Evolutionary conservation across 2,113 vertebrate genomes (phyloP), one percentile per base, ranked within the genome.

Genomic region (Bubo bubo): DNA sequence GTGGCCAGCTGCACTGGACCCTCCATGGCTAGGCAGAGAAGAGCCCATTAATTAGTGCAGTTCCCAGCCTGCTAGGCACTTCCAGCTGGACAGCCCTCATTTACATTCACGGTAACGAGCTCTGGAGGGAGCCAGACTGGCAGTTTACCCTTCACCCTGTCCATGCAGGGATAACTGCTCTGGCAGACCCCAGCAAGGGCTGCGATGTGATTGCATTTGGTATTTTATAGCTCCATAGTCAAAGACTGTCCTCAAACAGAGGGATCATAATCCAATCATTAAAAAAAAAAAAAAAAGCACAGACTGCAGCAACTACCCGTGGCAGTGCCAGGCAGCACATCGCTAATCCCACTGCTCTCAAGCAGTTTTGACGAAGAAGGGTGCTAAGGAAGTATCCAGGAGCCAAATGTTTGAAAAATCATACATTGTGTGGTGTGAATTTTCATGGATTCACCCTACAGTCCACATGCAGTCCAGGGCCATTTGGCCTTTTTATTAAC

Each of bases 1-100:
- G 98, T 97, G 45, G 96, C 97, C 35, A 99, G 93, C 97, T 99
- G 99, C 9, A 98, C 98, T 0, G 89, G 74, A 8, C 97, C 97
- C 62, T 98, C 97, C 96, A 99, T 94, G 63, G 93, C 99, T 99
- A 55, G 64, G 95, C 66, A 67, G 76, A 97, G 76, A 95, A 70
- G 28, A 94, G 63, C 4, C 15, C 6, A 4, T 77, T 35, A 49
- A 34, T 55, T 1, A 90, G 24, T 1, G 37, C 2, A 2, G 1
- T 6, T 16, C 72, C 58, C 56, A 34, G 39, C 67, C 55, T 41
- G 2, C 1, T 13, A 2, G 4, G 37, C 45, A 13, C 39, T 41
- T 41, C 39, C 39, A 41, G 39, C 39, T 41, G 39, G 52, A 37
- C 47, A 74, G 13, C 37, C 73, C 39, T 53, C 8, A 1, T 73